Percentiles rank a stretch among this genome's conserved stretches.
Evolutionary conservation across 2,113 vertebrate genomes (phyloP).

Genomic region (Mustelus asterias): DNA sequence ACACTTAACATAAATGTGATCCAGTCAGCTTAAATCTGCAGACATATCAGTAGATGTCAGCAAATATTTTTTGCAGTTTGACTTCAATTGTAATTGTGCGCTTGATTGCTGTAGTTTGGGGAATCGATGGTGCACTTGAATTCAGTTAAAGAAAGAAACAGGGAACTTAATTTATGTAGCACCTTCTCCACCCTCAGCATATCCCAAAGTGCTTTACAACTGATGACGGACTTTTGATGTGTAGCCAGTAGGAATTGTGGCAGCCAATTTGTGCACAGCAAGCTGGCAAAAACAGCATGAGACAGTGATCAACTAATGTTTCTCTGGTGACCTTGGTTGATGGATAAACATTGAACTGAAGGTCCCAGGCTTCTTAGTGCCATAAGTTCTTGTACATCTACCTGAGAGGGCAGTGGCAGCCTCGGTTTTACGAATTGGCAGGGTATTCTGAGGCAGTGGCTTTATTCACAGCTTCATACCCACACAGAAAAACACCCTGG

Average conservation of each 20-base stretch:
- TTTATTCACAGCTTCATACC: neutral
- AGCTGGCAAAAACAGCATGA: neutral
- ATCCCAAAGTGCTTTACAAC: neutral
- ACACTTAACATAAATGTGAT: constrained; percentile 13
- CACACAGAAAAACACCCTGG: neutral
- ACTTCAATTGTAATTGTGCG: neutral
- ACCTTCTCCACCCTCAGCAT: neutral
- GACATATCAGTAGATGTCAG: neutral
- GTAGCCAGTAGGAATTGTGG: too few relatives aligned
- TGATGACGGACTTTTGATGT: neutral
- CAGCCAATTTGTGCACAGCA: neutral
- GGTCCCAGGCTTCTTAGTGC: neutral
- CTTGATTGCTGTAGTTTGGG: neutral
- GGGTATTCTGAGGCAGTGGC: neutral
- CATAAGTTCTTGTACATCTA: neutral
- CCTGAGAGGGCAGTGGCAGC: neutral
- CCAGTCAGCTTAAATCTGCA: neutral
- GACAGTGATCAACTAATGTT: neutral
- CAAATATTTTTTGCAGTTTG: neutral
- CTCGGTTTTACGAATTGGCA: neutral
- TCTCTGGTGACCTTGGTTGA: neutral
- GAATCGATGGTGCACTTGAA: neutral
- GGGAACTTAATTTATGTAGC: neutral
- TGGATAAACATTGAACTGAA: neutral
- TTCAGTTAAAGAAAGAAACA: neutral